Evolutionary conservation across 1,140 invertebrate species (phyloP), one percentile per base, ranked within the genome.

Genomic region (Leptonema lineaticorne): DNA sequence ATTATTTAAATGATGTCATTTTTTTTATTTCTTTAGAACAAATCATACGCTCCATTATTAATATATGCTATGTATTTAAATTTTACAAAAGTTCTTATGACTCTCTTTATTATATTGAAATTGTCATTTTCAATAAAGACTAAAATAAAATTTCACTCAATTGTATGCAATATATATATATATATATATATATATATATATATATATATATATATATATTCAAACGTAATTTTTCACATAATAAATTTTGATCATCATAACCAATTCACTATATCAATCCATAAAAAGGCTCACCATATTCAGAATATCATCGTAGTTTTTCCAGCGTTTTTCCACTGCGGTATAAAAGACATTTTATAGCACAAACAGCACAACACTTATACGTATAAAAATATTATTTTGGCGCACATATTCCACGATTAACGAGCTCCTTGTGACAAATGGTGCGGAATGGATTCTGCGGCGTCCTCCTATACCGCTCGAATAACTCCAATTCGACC

Each of bases 361-460:
- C n/a, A n/a, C n/a, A n/a, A n/a, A n/a, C n/a, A n/a, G n/a, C n/a
- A n/a, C n/a, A n/a, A n/a, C n/a, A n/a, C n/a, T n/a, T n/a, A n/a
- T n/a, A n/a, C n/a, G n/a, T n/a, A n/a, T n/a, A n/a, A n/a, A n/a
- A n/a, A n/a, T n/a, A n/a, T n/a, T n/a, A n/a, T n/a, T n/a, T n/a
- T n/a, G 37, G 20, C 24, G 20, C 59, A 26, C 59, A 62, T 62
- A 62, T 62, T 37, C 59, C 45, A 37, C 59, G 59, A 62, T 62
- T 62, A 62, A 62, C 59, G 59, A 62, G 59, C 59, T n/a, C 30
- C 59, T 62, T 62, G 59, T 62, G 59, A 62, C 59, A 62, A 62
- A 62, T 60, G 58, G 58, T 37, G 29, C 33, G 58, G 58, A 60
- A 60, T 45, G 59, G 59, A 62, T 45, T 33, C 59, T 37, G 16